Evolutionary conservation across 2,888 invertebrate species (phyloP), one percentile per base, ranked within the genome.

Genomic region (Dryocosmus kuriphilus): DNA sequence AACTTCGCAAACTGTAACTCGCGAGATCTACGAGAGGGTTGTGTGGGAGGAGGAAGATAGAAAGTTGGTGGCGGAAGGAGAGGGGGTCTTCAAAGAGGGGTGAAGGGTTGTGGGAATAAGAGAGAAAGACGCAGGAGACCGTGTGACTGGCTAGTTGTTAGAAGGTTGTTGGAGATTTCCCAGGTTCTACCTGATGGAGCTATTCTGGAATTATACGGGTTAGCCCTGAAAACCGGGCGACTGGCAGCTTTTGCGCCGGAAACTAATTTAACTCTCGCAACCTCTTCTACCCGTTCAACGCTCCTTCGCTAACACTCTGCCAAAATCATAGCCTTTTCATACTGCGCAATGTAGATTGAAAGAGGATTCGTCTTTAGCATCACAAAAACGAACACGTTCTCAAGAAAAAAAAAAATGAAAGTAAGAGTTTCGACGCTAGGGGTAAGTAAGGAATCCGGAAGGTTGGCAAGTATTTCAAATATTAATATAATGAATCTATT

Each of bases 211-310:
- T 89, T 88, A 89, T 88, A 88, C 86, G 85, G 86, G 86, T 86
- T 86, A 85, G 84, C 84, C 86, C 86, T 86, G 89, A 87, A 88
- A 88, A 85, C 87, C 82, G 80, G 84, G 81, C 83, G 84, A 82
- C 82, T 84, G 87, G 81, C 85, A 86, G 88, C 89, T 87, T 87
- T 89, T 87, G 85, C 88, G 79, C 84, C 83, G 84, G 85, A 89
- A 90, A 90, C 90, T 89, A 90, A 90, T 90, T 90, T 90, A 90
- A 90, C 89, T 89, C 89, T 87, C 80, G 85, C 87, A 85, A 87
- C 86, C 86, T 82, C 84, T 82, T 74, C 60, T 57, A 5, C 57
- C 75, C 62, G 73, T 73, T 75, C 80, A 75, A 77, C 71, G 55
- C 81, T 61, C 73, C 82, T 80, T 62, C 61, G 16, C 30, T 55